Base-by-base conservation (phyloP, 2,888 invertebrate genomes). In the Oxycera nigricornis region DNA sequence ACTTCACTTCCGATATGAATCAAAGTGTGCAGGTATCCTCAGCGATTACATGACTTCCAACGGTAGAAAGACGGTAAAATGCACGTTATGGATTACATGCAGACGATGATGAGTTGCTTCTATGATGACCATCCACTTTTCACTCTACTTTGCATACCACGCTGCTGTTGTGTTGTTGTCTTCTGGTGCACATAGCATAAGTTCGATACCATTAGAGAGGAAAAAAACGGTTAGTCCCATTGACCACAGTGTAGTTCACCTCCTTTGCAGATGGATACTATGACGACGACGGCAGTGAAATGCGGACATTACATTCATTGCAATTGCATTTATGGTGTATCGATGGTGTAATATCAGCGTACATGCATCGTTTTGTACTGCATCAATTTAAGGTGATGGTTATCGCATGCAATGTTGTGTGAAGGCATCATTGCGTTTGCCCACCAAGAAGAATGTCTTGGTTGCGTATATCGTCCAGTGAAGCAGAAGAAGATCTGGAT, bases 71-170 rank as follows among this genome's bases (percentile, higher is more conserved):
- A 30, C 59, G 59, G 59, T 59, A 59, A 59, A 59, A 28, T 59
- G 24, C 59, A 24, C 59, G 59, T n/a, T 28, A 59, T 59, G 30
- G 59, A 59, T 59, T 59, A 59, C 59, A 59, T 59, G 59, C 26
- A n/a, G 30, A 30, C 30, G 14, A 55, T 55, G n/a, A 22, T 55
- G 3, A 46, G n/a, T n/a, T 46, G 46, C 17, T 55, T 55, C 24
- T 20, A 55, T 22, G 55, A 55, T 55, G 46, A 55, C 55, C 55
- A 55, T 6, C 24, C 7, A 55, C 24, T 24, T 20, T 39, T 39
- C 7, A 9, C 39, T 39, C 20, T 24, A 17, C 24, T 55, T 55
- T 55, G 55, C 55, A 55, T 55, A 55, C 17, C 22, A 55, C 17
- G 22, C 9, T 50, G 17, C 17, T 7, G 11, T 50, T 55, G 20